Conservation (phyloP, 2,113 vertebrate species). For the Elgaria multicarinata region DNA sequence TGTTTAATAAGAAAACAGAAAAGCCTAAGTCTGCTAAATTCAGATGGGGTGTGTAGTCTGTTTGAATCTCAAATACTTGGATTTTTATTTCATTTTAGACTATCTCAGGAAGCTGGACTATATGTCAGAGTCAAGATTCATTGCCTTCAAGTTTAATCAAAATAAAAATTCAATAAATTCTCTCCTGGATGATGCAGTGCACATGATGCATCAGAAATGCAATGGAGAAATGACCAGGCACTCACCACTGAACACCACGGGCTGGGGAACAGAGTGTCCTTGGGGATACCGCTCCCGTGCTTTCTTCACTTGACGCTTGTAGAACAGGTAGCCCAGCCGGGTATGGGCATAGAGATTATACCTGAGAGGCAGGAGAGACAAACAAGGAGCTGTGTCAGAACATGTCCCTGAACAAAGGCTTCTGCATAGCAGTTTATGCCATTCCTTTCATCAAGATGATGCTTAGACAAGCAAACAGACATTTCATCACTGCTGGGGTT, state of each 20-base stretch:
- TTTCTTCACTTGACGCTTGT: slow-evolving; percentile 92
- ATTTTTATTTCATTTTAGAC: neutral
- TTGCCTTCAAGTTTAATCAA: neutral
- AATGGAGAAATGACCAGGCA: neutral
- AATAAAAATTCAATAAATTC: neutral
- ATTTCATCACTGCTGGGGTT: neutral
- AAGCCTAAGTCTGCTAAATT: neutral
- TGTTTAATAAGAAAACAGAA: neutral
- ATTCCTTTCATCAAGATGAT: neutral
- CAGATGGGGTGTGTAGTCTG: neutral
- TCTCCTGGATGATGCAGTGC: neutral
- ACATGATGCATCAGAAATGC: rapidly evolving
- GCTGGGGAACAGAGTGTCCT: slow-evolving; percentile 87
- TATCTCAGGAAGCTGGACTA: neutral
- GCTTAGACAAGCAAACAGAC: neutral
- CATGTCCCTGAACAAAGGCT: neutral
- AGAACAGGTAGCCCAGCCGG: slow-evolving; percentile 94
- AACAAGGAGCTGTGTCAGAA: neutral
- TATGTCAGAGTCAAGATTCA: neutral
- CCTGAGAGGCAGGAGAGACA: slow-evolving; percentile 68
- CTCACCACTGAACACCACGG: slow-evolving; percentile 86
- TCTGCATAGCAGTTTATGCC: neutral
- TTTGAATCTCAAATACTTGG: neutral
- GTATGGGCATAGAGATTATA: slow-evolving; percentile 94
- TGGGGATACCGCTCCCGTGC: slow-evolving; percentile 89